Evolutionary conservation across 2,113 vertebrate genomes (phyloP).

Genomic region (Desmodus rotundus): DNA sequence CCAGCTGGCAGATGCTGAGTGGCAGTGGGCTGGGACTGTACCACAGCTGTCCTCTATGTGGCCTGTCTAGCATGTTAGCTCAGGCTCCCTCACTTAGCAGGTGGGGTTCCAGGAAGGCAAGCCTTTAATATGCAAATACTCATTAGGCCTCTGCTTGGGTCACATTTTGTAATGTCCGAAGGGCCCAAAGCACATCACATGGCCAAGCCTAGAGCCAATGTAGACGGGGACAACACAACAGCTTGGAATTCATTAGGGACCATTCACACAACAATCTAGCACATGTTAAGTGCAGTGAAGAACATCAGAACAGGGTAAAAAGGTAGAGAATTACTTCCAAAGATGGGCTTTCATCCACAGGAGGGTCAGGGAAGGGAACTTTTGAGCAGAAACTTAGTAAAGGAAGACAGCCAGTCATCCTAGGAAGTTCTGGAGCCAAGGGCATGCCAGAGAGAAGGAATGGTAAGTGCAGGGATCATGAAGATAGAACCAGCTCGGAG

Average conservation of each 20-base stretch:
- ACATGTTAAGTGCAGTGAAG: not conserved
- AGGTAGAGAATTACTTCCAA: not conserved
- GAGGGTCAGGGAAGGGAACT: not conserved
- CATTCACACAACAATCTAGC: not conserved
- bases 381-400: not conserved
- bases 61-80: not conserved
- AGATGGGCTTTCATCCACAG: not conserved
- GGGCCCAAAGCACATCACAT: not conserved
- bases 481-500: not conserved
- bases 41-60: not conserved
- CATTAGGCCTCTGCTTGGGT: not conserved
- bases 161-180: not conserved
- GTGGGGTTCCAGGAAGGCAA: not conserved
- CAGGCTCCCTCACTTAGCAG: not conserved
- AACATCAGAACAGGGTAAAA: not conserved
- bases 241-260: not conserved
- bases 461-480: accelerated
- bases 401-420: not conserved
- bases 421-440: not conserved
- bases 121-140: not conserved
- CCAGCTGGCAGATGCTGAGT: not conserved
- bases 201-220: not conserved
- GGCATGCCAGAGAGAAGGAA: not conserved
- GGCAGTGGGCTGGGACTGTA: not conserved
- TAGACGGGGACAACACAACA: not conserved